A percentile compares a stretch with the other conserved stretches of the same genome.
phyloP scores from a whole-genome alignment of 2,888 invertebrate genomes.

The Dione juno region DNA sequence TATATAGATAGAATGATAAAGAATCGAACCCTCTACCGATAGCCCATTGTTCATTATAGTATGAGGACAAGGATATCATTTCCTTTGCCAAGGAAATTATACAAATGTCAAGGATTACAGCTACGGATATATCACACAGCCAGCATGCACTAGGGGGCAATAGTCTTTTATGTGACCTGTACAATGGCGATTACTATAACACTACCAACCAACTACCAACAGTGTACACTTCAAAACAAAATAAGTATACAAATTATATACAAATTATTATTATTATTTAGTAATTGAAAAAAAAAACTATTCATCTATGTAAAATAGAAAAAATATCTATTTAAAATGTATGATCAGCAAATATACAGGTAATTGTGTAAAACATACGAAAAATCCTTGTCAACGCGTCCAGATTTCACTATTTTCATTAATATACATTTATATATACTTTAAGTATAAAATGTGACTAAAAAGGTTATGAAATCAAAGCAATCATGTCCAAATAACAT shows the following conservation, averaged over 20 bases:
- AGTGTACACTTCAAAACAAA: constrained; percentile 21
- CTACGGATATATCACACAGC: constrained; percentile 18
- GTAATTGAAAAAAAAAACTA: not conserved
- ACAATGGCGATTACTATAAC: constrained; percentile 34
- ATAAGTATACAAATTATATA: not conserved
- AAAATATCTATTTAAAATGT: too few species aligned
- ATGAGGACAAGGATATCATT: not conserved
- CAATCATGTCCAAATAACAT: too few species aligned
- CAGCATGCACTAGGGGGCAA: constrained; percentile 31
- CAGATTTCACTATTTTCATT: too few species aligned
- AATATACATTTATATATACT: too few species aligned
- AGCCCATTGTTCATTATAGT: not conserved
- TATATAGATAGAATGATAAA: not conserved
- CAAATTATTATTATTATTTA: constrained; percentile 12
- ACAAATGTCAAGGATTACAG: constrained; percentile 26
- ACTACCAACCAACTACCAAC: constrained; percentile 29
- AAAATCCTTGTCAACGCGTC: too few species aligned
- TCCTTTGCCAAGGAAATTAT: not conserved
- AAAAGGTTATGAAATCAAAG: too few species aligned
- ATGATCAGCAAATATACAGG: too few species aligned
- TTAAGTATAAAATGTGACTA: too few species aligned
- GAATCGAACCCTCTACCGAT: not conserved
- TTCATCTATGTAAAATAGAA: too few species aligned
- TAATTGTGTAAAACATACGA: too few species aligned
- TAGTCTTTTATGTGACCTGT: constrained; percentile 38